A percentile compares a stretch with the other conserved stretches of the same genome.
phyloP scores from a whole-genome alignment of 2,888 invertebrate genomes.

The Tachystola acroxantha region DNA sequence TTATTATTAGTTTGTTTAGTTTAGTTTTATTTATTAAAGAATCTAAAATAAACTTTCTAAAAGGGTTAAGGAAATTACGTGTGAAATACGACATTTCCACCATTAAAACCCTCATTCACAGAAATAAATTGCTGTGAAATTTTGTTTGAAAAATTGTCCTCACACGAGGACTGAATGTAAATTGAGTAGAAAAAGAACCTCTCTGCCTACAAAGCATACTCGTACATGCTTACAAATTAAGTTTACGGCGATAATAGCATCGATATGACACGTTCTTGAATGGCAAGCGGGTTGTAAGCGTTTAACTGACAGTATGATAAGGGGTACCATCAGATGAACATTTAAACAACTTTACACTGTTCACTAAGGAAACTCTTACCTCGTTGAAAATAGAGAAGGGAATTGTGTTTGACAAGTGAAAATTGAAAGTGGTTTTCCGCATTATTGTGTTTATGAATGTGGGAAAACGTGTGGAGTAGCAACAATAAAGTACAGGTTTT shows the following conservation, averaged over 20 bases:
- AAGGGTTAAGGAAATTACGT: too few species aligned
- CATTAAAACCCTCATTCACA: too few species aligned
- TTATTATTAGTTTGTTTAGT: too few species aligned
- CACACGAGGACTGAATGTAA: neutral
- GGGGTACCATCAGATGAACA: slow-evolving; percentile 16
- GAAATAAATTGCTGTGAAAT: too few species aligned
- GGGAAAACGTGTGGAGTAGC: slow-evolving; percentile 27
- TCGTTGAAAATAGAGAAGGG: slow-evolving; percentile 3
- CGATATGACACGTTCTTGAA: slow-evolving; percentile 11
- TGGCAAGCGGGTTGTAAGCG: slow-evolving; percentile 6
- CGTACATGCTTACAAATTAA: slow-evolving; percentile 11
- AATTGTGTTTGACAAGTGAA: neutral
- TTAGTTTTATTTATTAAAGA: too few species aligned
- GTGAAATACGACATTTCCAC: too few species aligned
- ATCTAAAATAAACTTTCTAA: too few species aligned
- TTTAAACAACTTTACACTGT: neutral
- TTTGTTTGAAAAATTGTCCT: too few species aligned
- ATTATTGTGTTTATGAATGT: slow-evolving; percentile 33
- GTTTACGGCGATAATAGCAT: slow-evolving; percentile 10
- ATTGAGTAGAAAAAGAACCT: neutral
- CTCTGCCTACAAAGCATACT: neutral
- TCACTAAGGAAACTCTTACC: slow-evolving; percentile 1
- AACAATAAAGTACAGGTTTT: slow-evolving; percentile 36
- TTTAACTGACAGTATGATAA: slow-evolving; percentile 20
- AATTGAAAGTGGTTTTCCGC: slow-evolving; percentile 13